Evolutionary conservation across 2,888 invertebrate species (phyloP).

Genomic region (Mythimna lalbum): DNA sequence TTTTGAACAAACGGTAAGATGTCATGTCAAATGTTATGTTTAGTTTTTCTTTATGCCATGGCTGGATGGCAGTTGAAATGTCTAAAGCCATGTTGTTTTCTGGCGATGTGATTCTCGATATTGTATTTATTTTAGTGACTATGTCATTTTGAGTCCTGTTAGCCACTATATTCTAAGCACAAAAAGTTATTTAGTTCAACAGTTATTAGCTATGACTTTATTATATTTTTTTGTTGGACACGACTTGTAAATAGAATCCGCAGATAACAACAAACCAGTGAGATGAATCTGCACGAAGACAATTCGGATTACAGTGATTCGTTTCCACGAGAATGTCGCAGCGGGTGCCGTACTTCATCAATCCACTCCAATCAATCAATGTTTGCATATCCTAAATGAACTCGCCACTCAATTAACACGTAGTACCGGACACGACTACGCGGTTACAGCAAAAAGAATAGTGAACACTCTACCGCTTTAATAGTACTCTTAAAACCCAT

Average conservation of each 20-base stretch:
- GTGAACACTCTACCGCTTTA: constrained; percentile 3
- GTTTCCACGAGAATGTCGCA: constrained; percentile 15
- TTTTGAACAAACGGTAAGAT: too few species aligned
- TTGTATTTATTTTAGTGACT: too few species aligned
- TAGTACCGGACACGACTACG: constrained; percentile 1
- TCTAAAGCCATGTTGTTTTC: too few species aligned
- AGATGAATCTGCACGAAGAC: background rate
- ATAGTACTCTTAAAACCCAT: constrained; percentile 20
- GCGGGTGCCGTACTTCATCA: constrained; percentile 22
- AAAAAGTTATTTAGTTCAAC: too few species aligned
- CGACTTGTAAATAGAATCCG: background rate
- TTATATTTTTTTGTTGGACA: too few species aligned
- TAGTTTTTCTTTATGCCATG: too few species aligned
- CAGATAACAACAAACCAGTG: background rate
- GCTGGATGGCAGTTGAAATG: too few species aligned
- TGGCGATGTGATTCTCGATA: too few species aligned
- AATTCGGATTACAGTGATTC: constrained; percentile 6
- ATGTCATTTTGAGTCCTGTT: too few species aligned
- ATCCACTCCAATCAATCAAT: constrained; percentile 48
- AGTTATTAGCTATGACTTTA: too few species aligned
- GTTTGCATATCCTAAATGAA: constrained; percentile 59
- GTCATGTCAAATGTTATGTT: too few species aligned
- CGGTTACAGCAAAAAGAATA: constrained; percentile 6
- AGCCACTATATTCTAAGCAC: too few species aligned
- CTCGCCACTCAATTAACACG: constrained; percentile 44